Base-by-base conservation (phyloP, 2,113 vertebrate species). In the Cygnus buccinator region DNA sequence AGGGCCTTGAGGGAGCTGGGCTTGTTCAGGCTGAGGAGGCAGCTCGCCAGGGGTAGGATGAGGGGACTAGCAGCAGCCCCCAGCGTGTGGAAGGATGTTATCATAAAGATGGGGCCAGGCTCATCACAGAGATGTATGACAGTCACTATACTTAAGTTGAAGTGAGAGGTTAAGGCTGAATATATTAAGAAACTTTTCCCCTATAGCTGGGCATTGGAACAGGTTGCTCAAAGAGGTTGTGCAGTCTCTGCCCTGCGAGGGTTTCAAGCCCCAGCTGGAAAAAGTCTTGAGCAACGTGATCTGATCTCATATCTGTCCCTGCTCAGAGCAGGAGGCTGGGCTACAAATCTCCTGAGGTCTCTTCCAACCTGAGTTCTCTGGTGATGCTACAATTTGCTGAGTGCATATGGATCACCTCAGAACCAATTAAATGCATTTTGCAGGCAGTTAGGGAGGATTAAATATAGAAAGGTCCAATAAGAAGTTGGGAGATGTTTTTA, bases 121-220 rank as follows among this genome's bases (percentile, higher is more conserved):
- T 22, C 35, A 84, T 91, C 2, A 2, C 31, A 35, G 16, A 44
- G 28, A 68, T 78, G 3, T 39, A 23, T 35, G 41, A 77, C 18
- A 59, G 25, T 57, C 29, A 46, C 0, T 37, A 63, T 21, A 20
- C 28, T 58, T 67, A 33, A 85, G 29, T 3, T 86, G 65, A 72
- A 91, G 76, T 20, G 76, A 31, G 5, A 90, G 16, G 11, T 71
- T 71, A 29, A 90, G 23, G 46, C 31, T 74, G 77, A 87, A 62
- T 15, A 6, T 41, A 54, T 70, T 31, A 37, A 81, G 29, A 65
- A 81, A 33, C 26, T 33, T 89, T 21, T 70, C 31, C 18, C 6
- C 10, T 0, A 0, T 12, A 61, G 44, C 2, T 1, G 6, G 31
- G 5, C 37, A 31, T 29, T 71, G 46, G 44, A 70, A 70, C 39